Base-by-base conservation (phyloP, 2,888 invertebrate species). In the Carcina quercana region DNA sequence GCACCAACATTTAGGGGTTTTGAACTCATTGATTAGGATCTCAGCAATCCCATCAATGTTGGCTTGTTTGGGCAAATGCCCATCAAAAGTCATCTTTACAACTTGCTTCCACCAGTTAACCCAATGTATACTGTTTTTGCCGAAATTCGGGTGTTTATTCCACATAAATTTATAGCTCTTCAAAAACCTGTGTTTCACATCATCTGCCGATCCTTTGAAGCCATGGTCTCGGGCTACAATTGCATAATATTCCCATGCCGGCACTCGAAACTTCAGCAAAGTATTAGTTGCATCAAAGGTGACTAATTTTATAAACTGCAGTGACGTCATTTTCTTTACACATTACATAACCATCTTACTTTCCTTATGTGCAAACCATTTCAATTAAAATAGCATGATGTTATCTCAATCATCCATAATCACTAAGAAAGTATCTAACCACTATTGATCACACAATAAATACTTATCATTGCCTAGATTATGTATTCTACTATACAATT, bases 281-380 rank as follows among this genome's bases (percentile, higher is more conserved):
- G 96, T 97, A 47, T 94, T 93, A 8, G 94, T 96, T 32, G 93
- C 91, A 71, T 96, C 96, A 65, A 96, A 95, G 7, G 96, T 96
- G 30, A 96, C 86, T 49, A 94, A 63, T 41, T 87, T 85, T 17
- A 89, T 73, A 25, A n/a, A n/a, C n/a, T n/a, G n/a, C n/a, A n/a
- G n/a, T n/a, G n/a, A n/a, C n/a, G n/a, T n/a, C n/a, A n/a, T n/a
- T n/a, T n/a, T n/a, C n/a, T n/a, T n/a, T n/a, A n/a, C n/a, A n/a
- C n/a, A n/a, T n/a, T n/a, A n/a, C n/a, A n/a, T n/a, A n/a, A n/a
- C n/a, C n/a, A n/a, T n/a, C n/a, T n/a, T n/a, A n/a, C n/a, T n/a
- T n/a, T n/a, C n/a, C n/a, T n/a, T n/a, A n/a, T n/a, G n/a, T n/a
- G n/a, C n/a, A n/a, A n/a, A n/a, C n/a, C n/a, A n/a, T n/a, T n/a